Conservation (phyloP, 2,113 vertebrate genomes). For the Mus spicilegus region DNA sequence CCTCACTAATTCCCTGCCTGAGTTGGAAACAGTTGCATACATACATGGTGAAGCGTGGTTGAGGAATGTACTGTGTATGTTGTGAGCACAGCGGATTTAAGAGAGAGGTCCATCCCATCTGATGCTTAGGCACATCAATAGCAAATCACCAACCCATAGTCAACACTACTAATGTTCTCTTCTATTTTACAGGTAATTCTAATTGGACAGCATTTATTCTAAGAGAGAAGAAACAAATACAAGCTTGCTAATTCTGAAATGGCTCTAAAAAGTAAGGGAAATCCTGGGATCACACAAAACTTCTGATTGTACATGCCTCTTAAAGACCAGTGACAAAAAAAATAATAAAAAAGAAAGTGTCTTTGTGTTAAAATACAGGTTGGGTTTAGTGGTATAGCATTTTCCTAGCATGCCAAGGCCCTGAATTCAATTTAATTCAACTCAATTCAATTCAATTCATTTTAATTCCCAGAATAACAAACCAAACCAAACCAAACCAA, state of each 20-base stretch:
- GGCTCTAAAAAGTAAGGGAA: conserved; percentile 39
- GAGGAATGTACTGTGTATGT: background rate
- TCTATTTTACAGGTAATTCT: conserved; percentile 48
- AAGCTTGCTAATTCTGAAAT: background rate
- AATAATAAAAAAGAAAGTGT: background rate
- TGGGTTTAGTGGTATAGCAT: background rate
- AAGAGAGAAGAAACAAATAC: conserved; percentile 47
- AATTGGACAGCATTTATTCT: background rate
- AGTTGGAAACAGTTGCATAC: background rate
- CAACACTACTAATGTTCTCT: background rate
- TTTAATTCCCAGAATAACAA: background rate
- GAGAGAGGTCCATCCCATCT: background rate
- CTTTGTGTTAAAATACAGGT: background rate
- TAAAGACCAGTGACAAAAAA: conserved; percentile 21
- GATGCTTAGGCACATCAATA: conserved; percentile 3
- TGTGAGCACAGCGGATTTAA: background rate
- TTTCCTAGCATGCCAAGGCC: background rate
- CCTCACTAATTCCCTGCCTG: background rate
- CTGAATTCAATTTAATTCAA: background rate
- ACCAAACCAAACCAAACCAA: background rate
- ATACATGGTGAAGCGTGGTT: background rate
- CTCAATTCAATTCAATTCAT: background rate
- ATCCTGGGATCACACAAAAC: conserved; percentile 14
- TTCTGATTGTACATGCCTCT: background rate
- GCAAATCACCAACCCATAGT: background rate